Evolutionary conservation across 2,797 vertebrate species (phyloP).

Genomic region (Gymnoscopelus microlampas): DNA sequence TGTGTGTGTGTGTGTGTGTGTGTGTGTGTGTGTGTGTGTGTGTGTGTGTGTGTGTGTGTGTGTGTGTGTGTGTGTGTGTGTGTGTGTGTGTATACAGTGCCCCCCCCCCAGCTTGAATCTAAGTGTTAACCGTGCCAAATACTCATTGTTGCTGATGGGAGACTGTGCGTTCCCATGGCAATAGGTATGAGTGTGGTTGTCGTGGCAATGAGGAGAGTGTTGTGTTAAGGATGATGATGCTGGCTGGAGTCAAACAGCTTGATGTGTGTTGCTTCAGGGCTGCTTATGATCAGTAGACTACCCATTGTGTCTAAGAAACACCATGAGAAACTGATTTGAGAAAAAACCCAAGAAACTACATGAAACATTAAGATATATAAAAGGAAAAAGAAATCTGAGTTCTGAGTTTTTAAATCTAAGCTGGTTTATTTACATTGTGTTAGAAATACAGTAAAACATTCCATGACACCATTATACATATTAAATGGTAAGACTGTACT

Average conservation of each 20-base stretch:
- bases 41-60: slow-evolving; percentile 11
- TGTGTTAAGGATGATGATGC: slow-evolving; percentile 18
- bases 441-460: no score
- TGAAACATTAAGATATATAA: no score
- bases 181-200: slow-evolving; percentile 71
- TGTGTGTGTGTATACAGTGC: neutral
- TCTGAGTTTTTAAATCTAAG: no score
- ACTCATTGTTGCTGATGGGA: slow-evolving; percentile 77
- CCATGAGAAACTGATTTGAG: no score
- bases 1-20: slow-evolving; percentile 2
- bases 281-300: no score
- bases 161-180: slow-evolving; percentile 79
- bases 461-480: no score
- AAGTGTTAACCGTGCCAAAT: slow-evolving; percentile 78
- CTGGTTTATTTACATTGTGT: no score
- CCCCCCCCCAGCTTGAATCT: slow-evolving; percentile 54
- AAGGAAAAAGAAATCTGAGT: no score
- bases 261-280: slow-evolving; percentile 6
- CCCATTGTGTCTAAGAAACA: no score
- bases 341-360: no score
- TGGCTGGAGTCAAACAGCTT: slow-evolving; percentile 42
- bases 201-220: slow-evolving; percentile 68
- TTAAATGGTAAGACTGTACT: no score
- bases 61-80: slow-evolving; percentile 1
- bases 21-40: no score